phyloP scores from a whole-genome alignment of 2,888 invertebrate species.

The Lacanobia oleracea region DNA sequence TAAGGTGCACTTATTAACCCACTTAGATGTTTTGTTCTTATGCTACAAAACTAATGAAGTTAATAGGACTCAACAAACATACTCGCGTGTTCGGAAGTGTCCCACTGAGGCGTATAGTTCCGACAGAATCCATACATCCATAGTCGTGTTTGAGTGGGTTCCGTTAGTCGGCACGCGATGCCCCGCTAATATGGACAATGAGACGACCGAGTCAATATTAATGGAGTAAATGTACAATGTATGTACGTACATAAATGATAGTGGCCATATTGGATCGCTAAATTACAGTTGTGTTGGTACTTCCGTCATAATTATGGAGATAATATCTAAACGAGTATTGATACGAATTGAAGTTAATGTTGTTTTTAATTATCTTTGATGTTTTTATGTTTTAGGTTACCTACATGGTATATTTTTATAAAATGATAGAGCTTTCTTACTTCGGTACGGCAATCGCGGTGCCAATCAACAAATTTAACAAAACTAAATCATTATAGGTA shows the following conservation, averaged over 20 bases:
- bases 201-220: conserved; percentile 35
- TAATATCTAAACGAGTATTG: conserved; percentile 23
- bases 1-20: no score
- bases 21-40: not conserved
- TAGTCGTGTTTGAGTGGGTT: conserved; percentile 35
- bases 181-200: conserved; percentile 45
- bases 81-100: conserved; percentile 60
- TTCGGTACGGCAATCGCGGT: no score
- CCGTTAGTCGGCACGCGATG: conserved; percentile 60
- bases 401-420: not conserved
- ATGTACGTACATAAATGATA: not conserved
- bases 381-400: not conserved
- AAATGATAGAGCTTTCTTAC: not conserved
- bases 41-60: conserved; percentile 3
- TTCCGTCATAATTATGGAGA: conserved; percentile 27
- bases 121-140: conserved; percentile 31
- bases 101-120: conserved; percentile 38
- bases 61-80: conserved; percentile 12
- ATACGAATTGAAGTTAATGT: conserved; percentile 6
- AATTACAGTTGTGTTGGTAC: conserved; percentile 43
- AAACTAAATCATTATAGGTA: no score
- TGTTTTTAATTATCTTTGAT: not conserved
- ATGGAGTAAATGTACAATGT: conserved; percentile 15
- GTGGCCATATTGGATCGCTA: conserved; percentile 38
- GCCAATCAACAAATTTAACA: no score